These are phyloP conservation scores for Goniozus legneri DNA, from an alignment of 1,140 invertebrate genomes.

Conservation along the genomic window DNA sequence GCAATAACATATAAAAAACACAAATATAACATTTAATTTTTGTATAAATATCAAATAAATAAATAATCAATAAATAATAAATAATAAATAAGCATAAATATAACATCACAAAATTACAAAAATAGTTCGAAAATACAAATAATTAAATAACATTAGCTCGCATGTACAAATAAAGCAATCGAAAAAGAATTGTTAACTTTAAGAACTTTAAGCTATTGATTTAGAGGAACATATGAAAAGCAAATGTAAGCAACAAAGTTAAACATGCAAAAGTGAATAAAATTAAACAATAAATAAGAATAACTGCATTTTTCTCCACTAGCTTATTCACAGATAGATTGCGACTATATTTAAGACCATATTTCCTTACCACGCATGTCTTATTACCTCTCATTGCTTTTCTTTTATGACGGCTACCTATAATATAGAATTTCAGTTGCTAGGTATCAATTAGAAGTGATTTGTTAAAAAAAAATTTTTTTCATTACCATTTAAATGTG, in stretches of 20 bases:
- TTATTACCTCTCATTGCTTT: constrained; percentile 52
- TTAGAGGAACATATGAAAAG: constrained; percentile 34
- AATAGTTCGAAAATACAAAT: constrained; percentile 7
- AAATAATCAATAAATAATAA: constrained; percentile 15
- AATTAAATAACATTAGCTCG: constrained; percentile 5
- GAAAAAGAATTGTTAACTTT: too few relatives aligned
- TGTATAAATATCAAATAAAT: constrained; percentile 1
- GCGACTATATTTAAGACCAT: constrained; percentile 35
- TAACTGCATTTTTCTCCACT: constrained; percentile 33
- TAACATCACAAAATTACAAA: constrained; percentile 12
- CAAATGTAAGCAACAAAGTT: constrained; percentile 34
- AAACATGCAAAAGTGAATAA: constrained; percentile 43
- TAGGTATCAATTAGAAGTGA: constrained; percentile 1
- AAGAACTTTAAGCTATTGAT: too few relatives aligned
- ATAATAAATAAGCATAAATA: constrained; percentile 15
- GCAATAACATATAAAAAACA: constrained; percentile 20
- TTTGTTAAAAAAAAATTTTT: neutral
- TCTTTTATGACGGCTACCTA: constrained; percentile 51
- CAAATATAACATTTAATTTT: constrained; percentile 18
- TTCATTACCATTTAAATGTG: constrained; percentile 53
- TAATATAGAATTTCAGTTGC: constrained; percentile 3
- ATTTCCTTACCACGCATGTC: constrained; percentile 28
- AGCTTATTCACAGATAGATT: constrained; percentile 31
- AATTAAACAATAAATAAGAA: constrained; percentile 34
- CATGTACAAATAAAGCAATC: constrained; percentile 13